Conservation (phyloP, 2,797 vertebrate species). For the Muscicapa comitata region DNA sequence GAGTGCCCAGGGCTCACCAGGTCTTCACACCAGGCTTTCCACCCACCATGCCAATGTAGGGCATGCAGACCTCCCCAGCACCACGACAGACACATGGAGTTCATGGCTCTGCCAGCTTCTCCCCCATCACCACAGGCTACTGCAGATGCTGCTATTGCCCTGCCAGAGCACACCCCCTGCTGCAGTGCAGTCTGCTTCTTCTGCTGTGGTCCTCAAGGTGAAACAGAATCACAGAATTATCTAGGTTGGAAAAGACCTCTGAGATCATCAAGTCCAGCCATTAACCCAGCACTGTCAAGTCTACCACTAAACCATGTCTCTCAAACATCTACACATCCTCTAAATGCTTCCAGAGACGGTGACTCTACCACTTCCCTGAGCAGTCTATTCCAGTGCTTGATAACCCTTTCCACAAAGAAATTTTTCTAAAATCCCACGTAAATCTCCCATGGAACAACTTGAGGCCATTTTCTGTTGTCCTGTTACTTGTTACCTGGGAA, state of each 20-base stretch:
- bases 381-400: not conserved
- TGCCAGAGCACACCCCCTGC: not conserved
- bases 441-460: not conserved
- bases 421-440: not conserved
- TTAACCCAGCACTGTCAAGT: not conserved
- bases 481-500: not conserved
- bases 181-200: not conserved
- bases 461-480: not conserved
- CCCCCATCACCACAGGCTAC: no score
- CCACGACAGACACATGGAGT: accelerated
- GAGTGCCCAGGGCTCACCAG: not conserved
- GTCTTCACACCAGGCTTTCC: not conserved
- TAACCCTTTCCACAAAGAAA: accelerated
- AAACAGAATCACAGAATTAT: not conserved
- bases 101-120: not conserved
- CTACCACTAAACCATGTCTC: not conserved
- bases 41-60: not conserved
- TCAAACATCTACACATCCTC: not conserved
- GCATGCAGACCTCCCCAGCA: not conserved
- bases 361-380: not conserved
- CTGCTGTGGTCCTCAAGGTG: not conserved
- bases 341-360: not conserved
- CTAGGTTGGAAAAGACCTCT: not conserved
- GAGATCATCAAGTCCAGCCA: not conserved
- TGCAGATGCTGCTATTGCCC: not conserved